Conservation (phyloP, 2,113 vertebrate species). For the Podiceps cristatus region DNA sequence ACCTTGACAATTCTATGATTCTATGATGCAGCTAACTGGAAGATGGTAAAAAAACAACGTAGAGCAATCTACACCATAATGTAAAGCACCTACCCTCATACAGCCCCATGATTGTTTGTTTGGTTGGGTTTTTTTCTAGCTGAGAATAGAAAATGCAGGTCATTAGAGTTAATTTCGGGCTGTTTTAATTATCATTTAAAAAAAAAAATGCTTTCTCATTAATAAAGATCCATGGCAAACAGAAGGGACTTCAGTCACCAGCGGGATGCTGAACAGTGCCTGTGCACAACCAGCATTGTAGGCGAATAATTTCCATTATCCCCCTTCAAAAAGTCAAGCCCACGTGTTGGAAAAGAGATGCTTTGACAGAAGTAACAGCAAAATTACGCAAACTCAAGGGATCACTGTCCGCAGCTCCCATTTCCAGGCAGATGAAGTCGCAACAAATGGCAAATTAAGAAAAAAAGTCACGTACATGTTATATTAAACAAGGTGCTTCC, state of each 20-base stretch:
- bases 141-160: background rate
- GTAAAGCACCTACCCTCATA: background rate
- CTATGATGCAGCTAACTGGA: background rate
- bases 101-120: background rate
- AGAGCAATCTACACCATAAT: fast-evolving
- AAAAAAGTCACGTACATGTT: background rate
- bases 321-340: background rate
- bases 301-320: background rate
- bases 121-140: background rate
- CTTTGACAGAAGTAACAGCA: background rate
- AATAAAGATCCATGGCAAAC: background rate
- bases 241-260: background rate
- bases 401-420: background rate
- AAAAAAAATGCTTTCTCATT: background rate
- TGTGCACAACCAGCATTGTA: background rate
- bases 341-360: background rate
- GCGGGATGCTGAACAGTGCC: fast-evolving
- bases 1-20: too few species aligned
- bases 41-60: fast-evolving
- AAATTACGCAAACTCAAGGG: background rate
- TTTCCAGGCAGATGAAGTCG: background rate
- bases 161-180: background rate
- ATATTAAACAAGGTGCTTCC: background rate
- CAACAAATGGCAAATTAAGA: background rate
- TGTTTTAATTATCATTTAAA: background rate